phyloP scores from a whole-genome alignment of 2,888 invertebrate species.

The Pegoplata infirma region DNA sequence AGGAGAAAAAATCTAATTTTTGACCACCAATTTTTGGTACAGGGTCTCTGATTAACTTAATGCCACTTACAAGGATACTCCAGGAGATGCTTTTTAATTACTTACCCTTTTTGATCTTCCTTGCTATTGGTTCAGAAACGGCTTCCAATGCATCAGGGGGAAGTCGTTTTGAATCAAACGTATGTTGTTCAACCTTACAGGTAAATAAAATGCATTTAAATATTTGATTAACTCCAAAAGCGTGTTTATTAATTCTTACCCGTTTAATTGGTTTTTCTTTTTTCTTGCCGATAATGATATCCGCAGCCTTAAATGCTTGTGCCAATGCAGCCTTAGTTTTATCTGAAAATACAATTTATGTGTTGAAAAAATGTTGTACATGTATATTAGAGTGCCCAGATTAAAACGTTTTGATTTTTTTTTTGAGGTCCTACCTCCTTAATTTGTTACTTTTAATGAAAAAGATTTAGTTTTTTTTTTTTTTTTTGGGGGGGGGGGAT shows the following conservation, averaged over 20 bases:
- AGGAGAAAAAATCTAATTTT: too few relatives aligned
- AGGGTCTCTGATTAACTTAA: too few relatives aligned
- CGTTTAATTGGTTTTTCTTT: slow-evolving; percentile 9
- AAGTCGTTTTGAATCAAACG: slow-evolving; percentile 49
- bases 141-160: slow-evolving; percentile 57
- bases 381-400: too few relatives aligned
- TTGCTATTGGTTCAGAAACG: slow-evolving; percentile 23
- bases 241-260: slow-evolving; percentile 17
- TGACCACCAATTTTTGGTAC: too few relatives aligned
- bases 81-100: too few relatives aligned
- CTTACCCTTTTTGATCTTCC: slow-evolving; percentile 50
- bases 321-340: slow-evolving; percentile 63
- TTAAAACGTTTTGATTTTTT: too few relatives aligned
- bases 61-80: too few relatives aligned
- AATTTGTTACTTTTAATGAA: too few relatives aligned
- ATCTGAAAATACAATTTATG: slow-evolving; percentile 63
- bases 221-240: neutral
- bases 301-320: slow-evolving; percentile 64
- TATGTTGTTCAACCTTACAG: slow-evolving; percentile 21
- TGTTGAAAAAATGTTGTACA: neutral
- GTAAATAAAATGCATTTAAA: neutral
- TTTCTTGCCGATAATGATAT: slow-evolving; percentile 50
- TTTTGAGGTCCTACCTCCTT: too few relatives aligned
- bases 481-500: too few relatives aligned
- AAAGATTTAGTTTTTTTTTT: too few relatives aligned